These are phyloP conservation scores for Blera fallax DNA, from an alignment of 2,888 invertebrate genomes.

Conservation along the genomic window DNA sequence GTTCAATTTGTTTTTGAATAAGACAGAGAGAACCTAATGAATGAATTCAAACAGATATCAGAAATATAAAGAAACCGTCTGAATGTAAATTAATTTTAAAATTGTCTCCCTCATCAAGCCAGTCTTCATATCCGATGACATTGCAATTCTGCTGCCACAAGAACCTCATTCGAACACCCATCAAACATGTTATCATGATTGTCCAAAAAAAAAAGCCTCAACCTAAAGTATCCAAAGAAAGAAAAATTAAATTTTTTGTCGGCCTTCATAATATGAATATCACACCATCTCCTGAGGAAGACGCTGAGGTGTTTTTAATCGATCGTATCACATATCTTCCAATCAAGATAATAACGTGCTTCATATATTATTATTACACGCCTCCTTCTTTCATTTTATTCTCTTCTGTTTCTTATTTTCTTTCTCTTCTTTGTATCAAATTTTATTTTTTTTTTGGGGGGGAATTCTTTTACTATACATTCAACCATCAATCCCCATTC, in stretches of 20 bases:
- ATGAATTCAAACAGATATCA: too few relatives aligned
- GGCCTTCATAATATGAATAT: conserved; percentile 57
- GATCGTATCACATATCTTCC: conserved; percentile 74
- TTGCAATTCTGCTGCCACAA: conserved; percentile 33
- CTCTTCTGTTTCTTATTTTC: neutral
- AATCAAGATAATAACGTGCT: conserved; percentile 75
- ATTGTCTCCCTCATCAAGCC: neutral
- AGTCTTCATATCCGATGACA: conserved; percentile 6
- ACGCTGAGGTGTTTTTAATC: conserved; percentile 74
- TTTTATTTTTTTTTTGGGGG: neutral
- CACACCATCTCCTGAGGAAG: conserved; percentile 59
- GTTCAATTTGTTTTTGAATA: too few relatives aligned
- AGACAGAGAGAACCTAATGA: too few relatives aligned
- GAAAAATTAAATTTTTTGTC: neutral
- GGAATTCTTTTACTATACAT: conserved; percentile 21
- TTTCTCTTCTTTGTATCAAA: neutral
- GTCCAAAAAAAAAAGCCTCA: conserved; percentile 11
- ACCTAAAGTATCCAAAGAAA: neutral
- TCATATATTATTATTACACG: conserved; percentile 75
- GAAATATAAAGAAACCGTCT: too few relatives aligned
- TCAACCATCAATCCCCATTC: conserved; percentile 36
- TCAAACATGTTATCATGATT: conserved; percentile 35
- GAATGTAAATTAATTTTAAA: neutral
- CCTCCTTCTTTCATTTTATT: conserved; percentile 34
- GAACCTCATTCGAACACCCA: conserved; percentile 15